Evolutionary conservation across 2,113 vertebrate species (phyloP).

Genomic region (Rhinichthys klamathensis): DNA sequence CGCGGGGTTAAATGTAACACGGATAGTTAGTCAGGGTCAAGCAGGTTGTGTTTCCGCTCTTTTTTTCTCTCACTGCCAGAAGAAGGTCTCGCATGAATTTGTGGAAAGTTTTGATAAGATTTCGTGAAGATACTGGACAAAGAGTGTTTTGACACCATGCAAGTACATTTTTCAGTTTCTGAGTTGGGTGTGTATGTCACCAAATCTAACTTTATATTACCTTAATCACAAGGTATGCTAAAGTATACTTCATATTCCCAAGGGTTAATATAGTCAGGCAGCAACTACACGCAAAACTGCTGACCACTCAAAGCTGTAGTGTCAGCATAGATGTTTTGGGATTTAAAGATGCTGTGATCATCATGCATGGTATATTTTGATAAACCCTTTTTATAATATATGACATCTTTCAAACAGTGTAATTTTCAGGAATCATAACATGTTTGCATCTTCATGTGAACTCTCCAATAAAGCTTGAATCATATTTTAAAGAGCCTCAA

Average conservation of each 20-base stretch:
- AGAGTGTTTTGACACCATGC: too few relatives aligned
- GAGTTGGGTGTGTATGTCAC: too few relatives aligned
- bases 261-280: neutral
- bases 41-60: too few relatives aligned
- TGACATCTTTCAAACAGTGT: neutral
- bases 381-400: neutral
- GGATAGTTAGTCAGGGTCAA: too few relatives aligned
- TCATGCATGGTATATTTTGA: neutral
- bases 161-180: too few relatives aligned
- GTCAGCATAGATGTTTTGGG: neutral
- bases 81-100: too few relatives aligned
- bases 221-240: neutral
- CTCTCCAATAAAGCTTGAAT: neutral
- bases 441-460: neutral
- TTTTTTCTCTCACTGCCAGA: too few relatives aligned
- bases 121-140: too few relatives aligned
- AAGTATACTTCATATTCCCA: neutral
- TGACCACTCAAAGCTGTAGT: neutral
- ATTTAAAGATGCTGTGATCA: neutral
- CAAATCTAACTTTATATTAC: too few relatives aligned
- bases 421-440: neutral
- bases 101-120: too few relatives aligned
- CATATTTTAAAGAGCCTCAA: neutral
- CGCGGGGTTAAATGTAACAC: too few relatives aligned
- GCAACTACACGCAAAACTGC: neutral